These are phyloP conservation scores for Heteractis magnifica DNA, from an alignment of 92 coral and sea anemone genomes.

Conservation along the genomic window DNA sequence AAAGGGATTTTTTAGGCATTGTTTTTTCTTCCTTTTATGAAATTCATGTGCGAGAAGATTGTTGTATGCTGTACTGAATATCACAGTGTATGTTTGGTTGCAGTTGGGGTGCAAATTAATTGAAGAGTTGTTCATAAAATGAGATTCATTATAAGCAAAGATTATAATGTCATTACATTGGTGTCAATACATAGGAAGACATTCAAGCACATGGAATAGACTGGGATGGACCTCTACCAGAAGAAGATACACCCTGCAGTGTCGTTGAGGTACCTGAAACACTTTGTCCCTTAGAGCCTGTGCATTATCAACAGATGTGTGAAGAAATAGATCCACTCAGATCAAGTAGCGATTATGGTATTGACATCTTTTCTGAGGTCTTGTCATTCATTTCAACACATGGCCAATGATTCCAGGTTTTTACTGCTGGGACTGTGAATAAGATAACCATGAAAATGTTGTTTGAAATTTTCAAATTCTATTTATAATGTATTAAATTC, in stretches of 20 bases:
- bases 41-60: neutral
- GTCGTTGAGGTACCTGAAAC: constrained; percentile 44
- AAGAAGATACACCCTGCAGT: constrained; percentile 26
- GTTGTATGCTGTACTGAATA: neutral
- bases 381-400: constrained; percentile 31
- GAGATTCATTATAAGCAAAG: neutral
- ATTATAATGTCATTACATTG: neutral
- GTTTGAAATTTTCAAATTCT: neutral
- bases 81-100: no score
- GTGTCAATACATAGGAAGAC: constrained; percentile 33
- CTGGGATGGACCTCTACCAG: constrained; percentile 58
- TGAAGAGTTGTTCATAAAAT: neutral
- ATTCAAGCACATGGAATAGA: constrained; percentile 50
- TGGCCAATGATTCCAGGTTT: constrained; percentile 9
- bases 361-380: constrained; percentile 46
- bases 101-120: no score
- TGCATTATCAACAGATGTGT: constrained; percentile 35
- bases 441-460: neutral
- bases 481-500: neutral
- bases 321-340: constrained; percentile 44
- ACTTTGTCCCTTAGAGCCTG: constrained; percentile 36
- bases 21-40: neutral
- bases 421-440: neutral
- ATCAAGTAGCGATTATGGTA: constrained; percentile 44
- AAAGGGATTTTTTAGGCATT: neutral